phyloP scores from a whole-genome alignment of 2,888 invertebrate species.

The Orthosia cruda region DNA sequence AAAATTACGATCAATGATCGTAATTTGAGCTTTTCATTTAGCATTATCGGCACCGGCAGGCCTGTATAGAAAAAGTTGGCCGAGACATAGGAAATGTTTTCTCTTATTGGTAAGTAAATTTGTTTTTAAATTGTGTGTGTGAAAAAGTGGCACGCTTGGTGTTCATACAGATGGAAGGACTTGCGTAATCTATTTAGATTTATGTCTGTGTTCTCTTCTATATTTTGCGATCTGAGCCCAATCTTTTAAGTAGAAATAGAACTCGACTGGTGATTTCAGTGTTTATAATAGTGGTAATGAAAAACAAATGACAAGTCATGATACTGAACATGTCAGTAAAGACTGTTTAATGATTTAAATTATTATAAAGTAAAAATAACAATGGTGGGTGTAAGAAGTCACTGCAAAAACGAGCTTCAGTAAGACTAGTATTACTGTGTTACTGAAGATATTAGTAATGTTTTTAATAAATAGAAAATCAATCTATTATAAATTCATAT shows the following conservation, averaged over 20 bases:
- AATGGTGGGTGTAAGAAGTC: conserved; percentile 11
- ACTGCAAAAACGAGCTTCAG: conserved; percentile 9
- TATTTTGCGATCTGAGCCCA: not conserved
- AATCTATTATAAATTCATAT: no score
- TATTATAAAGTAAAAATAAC: not conserved
- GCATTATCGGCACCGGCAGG: no score
- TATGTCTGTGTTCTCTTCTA: no score
- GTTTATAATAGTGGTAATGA: not conserved
- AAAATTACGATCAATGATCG: no score
- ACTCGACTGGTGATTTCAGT: not conserved
- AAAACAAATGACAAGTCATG: not conserved
- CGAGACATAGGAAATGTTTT: no score
- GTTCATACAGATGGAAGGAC: no score
- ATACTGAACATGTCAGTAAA: not conserved
- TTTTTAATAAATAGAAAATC: not conserved
- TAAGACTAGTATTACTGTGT: not conserved
- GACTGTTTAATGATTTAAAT: not conserved
- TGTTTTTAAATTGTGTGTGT: no score
- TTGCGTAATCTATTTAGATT: no score
- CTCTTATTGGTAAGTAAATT: no score
- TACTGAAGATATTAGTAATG: not conserved
- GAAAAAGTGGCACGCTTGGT: no score
- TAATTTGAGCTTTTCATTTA: no score
- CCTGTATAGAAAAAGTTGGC: no score
- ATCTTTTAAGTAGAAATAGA: not conserved